A percentile compares a stretch with the other conserved stretches of the same genome.
Evolutionary conservation across 2,113 vertebrate species (phyloP).

Genomic region (Ophiodon elongatus): DNA sequence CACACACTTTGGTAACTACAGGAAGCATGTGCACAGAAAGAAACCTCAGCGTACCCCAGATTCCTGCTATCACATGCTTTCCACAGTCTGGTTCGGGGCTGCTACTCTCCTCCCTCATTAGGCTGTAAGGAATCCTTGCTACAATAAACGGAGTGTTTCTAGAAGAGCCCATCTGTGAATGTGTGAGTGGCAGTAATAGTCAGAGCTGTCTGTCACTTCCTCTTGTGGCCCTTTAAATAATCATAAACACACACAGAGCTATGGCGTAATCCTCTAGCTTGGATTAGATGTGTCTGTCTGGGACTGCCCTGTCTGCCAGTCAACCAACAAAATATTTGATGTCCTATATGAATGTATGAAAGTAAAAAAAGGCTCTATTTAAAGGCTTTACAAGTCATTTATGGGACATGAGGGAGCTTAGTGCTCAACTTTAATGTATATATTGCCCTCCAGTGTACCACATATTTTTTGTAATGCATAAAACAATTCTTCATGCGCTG

Average conservation of each 20-base stretch:
- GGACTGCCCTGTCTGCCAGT: slow-evolving; percentile 11
- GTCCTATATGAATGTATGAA: background rate
- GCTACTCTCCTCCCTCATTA: slow-evolving; percentile 1
- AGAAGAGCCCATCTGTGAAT: background rate
- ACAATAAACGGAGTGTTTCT: slow-evolving; percentile 1
- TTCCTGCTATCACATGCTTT: slow-evolving; percentile 51
- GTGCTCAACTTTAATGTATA: background rate
- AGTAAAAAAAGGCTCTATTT: background rate
- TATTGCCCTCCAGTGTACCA: background rate
- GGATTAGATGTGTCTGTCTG: slow-evolving; percentile 48
- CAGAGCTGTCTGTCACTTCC: background rate
- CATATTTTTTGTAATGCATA: background rate
- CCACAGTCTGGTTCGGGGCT: slow-evolving; percentile 29
- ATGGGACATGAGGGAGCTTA: background rate
- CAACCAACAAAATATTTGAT: slow-evolving; percentile 11
- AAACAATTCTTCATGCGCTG: background rate
- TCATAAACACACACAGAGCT: slow-evolving; percentile 9
- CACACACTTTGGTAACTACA: background rate
- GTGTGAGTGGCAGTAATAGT: background rate
- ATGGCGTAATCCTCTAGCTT: slow-evolving; percentile 42
- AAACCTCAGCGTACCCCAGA: slow-evolving; percentile 35
- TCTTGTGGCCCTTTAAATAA: slow-evolving; percentile 27
- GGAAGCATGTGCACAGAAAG: background rate
- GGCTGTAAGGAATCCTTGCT: background rate
- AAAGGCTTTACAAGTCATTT: background rate